These are phyloP conservation scores for Hydropotes inermis DNA, from an alignment of 2,113 vertebrate species.

Conservation along the genomic window DNA sequence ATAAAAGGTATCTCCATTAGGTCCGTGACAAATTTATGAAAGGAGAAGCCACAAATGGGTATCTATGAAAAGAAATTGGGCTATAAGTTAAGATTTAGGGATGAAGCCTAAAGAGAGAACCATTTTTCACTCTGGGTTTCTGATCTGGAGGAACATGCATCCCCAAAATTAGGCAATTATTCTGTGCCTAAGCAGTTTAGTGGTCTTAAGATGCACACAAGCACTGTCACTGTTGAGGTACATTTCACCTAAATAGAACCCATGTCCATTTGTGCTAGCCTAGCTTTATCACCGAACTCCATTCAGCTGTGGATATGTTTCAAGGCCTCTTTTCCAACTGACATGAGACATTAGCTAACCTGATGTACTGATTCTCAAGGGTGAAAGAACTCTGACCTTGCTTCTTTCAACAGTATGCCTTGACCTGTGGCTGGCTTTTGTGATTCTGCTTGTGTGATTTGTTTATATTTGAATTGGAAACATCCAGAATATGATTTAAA, in stretches of 20 bases:
- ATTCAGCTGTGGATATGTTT: not conserved
- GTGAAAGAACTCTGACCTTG: not conserved
- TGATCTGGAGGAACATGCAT: not conserved
- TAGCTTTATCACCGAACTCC: not conserved
- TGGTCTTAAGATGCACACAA: not conserved
- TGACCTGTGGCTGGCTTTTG: not conserved
- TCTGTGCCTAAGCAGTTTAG: not conserved
- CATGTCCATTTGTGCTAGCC: not conserved
- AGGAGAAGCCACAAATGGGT: not conserved
- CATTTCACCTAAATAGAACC: not conserved
- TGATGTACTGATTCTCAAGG: not conserved
- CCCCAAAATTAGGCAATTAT: not conserved
- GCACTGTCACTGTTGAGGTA: not conserved
- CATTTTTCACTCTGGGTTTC: not conserved
- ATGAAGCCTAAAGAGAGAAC: not conserved
- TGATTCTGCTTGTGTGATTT: not conserved
- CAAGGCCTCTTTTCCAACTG: not conserved
- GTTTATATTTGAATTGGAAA: constrained; percentile 3
- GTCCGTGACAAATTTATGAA: not conserved
- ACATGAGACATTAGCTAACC: not conserved
- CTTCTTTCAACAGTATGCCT: not conserved
- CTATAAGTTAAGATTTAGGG: not conserved
- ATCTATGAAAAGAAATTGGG: not conserved
- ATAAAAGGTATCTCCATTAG: not conserved
- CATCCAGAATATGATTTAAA: not conserved